Base-by-base conservation (phyloP, 1,140 invertebrate genomes). In the Hycleus phaleratus region DNA sequence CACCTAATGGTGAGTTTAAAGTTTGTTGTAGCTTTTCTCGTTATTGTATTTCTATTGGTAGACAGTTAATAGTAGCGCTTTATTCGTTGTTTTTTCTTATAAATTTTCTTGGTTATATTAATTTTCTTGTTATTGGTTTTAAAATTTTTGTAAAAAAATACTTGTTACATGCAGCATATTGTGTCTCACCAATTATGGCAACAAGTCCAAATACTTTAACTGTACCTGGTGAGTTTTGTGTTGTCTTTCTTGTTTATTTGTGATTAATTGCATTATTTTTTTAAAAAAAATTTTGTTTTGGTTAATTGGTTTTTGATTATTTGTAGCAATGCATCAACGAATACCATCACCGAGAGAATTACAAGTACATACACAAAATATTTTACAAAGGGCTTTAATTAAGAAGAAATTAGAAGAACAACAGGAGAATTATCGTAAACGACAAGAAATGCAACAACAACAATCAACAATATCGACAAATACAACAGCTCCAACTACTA, bases 331-430 rank as follows among this genome's bases (percentile, higher is more conserved):
- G 55, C 79, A 81, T 59, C 83, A 84, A 61, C 78, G 87, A 62
- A 88, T 90, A 58, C 88, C 88, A 43, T 91, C 88, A 6, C 88
- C 88, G 6, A 82, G 89, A 56, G 89, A 91, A 71, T 72, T 92
- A n/a, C 84, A 85, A 55, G 83, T 82, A 52, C 88, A 90, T 73
- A 88, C 88, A 25, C 89, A 92, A 73, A 82, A 81, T 52, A 90
- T 91, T 62, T 84, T 92, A 79, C 89, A 92, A 73, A 81, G 80
- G 65, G 89, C 88, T 26, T 77, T 91, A 50, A 85, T 92, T 58
- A 91, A 91, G 74, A 89, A 89, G 74, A 90, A 91, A 71, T 76
- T 92, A 42, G 89, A 91, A 72, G 89, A 92, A 67, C 88, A 91
- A 72, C 82, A 83, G 49, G 88, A 91, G 70, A 89, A 90, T 69